Evolutionary conservation across 2,888 invertebrate genomes (phyloP).

Genomic region (Rhogogaster chlorosoma): DNA sequence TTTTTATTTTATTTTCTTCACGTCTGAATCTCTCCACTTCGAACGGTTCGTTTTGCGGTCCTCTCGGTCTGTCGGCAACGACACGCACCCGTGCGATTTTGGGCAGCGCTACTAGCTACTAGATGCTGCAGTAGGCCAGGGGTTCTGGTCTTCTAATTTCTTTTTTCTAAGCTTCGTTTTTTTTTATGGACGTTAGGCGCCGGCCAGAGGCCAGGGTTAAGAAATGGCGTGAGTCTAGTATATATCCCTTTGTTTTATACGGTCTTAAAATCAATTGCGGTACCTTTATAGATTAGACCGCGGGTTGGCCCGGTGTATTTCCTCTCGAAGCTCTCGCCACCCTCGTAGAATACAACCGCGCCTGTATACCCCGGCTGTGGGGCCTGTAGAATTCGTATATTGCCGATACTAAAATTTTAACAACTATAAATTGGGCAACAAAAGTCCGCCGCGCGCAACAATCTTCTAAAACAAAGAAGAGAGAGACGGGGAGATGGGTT

Average conservation of each 20-base stretch:
- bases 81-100: constrained; percentile 54
- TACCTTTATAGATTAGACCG: constrained; percentile 65
- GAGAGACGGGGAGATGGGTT: constrained; percentile 56
- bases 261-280: constrained; percentile 70
- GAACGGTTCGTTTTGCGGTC: constrained; percentile 51
- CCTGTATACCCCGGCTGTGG: too few species aligned
- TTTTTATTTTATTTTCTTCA: neutral
- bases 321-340: neutral
- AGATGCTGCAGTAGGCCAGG: constrained; percentile 38
- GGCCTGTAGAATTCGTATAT: constrained; percentile 56
- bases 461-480: constrained; percentile 60
- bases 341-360: constrained; percentile 6
- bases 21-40: constrained; percentile 43
- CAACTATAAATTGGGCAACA: constrained; percentile 72
- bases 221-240: constrained; percentile 35
- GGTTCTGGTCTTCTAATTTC: constrained; percentile 30
- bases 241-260: constrained; percentile 63
- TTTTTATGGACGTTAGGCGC: constrained; percentile 34
- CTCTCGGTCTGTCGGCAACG: constrained; percentile 54
- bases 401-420: constrained; percentile 64
- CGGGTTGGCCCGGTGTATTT: neutral
- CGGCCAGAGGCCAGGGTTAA: neutral
- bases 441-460: constrained; percentile 59
- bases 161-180: constrained; percentile 17
- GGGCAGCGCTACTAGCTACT: constrained; percentile 40